Evolutionary conservation across 2,113 vertebrate species (phyloP).

Genomic region (Pleuronectes platessa): DNA sequence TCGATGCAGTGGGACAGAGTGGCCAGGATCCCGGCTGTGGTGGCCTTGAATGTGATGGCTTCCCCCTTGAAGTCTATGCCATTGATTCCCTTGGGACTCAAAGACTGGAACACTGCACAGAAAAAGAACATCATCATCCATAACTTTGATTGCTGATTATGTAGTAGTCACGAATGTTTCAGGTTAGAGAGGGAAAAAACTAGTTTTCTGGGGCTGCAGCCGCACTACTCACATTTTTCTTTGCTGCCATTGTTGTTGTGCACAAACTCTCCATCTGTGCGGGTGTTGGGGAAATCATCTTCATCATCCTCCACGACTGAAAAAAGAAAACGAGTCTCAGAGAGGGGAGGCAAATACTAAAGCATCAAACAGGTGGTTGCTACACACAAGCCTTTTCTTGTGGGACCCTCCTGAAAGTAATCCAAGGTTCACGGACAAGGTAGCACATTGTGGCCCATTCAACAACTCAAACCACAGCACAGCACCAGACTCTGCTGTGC

Average conservation of each 20-base stretch:
- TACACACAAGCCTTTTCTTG: neutral
- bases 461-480: conserved; percentile 2
- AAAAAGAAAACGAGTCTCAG: conserved; percentile 35
- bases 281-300: conserved; percentile 91
- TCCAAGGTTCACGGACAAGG: conserved; percentile 10
- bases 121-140: neutral
- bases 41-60: conserved; percentile 99
- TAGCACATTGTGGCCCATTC: conserved; percentile 20
- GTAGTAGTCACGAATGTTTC: neutral
- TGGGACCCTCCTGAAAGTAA: neutral
- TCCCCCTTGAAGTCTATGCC: conserved; percentile 99
- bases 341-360: neutral
- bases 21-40: conserved; percentile 96
- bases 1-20: conserved; percentile 98
- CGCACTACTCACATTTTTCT: conserved; percentile 89
- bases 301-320: conserved; percentile 95
- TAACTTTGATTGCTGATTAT: neutral
- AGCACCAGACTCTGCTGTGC: conserved; percentile 42
- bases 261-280: conserved; percentile 90
- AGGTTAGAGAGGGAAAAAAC: neutral
- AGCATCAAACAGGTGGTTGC: neutral
- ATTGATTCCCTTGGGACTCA: conserved; percentile 82
- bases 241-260: conserved; percentile 89
- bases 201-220: neutral
- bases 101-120: conserved; percentile 76